phyloP scores from a whole-genome alignment of 2,888 invertebrate genomes.

The Coenonympha glycerion region DNA sequence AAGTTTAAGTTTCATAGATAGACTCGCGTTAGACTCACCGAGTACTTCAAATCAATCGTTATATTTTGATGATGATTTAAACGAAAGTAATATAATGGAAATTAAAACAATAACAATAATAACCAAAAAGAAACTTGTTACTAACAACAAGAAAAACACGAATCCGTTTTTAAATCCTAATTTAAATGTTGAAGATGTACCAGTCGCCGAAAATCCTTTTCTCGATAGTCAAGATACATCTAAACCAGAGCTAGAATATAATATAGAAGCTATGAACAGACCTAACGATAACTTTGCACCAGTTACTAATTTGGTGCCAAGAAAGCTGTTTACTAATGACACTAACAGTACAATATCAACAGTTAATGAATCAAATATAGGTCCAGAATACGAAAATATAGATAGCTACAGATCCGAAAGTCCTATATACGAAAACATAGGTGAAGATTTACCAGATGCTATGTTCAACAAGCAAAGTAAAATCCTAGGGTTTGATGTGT shows the following conservation, averaged over 20 bases:
- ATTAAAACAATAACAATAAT: slow-evolving; percentile 71
- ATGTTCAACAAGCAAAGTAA: slow-evolving; percentile 66
- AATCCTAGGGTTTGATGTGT: slow-evolving; percentile 66
- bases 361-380: slow-evolving; percentile 51
- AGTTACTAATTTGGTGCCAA: slow-evolving; percentile 45
- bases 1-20: slow-evolving; percentile 67
- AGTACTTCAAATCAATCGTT: slow-evolving; percentile 57
- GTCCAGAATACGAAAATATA: slow-evolving; percentile 61
- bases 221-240: slow-evolving; percentile 33
- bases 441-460: slow-evolving; percentile 41
- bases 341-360: slow-evolving; percentile 67
- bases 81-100: slow-evolving; percentile 74
- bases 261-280: slow-evolving; percentile 40
- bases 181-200: slow-evolving; percentile 35
- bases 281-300: slow-evolving; percentile 29
- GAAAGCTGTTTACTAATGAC: slow-evolving; percentile 56
- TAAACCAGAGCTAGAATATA: slow-evolving; percentile 52
- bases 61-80: slow-evolving; percentile 67
- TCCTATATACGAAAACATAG: slow-evolving; percentile 61
- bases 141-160: slow-evolving; percentile 49
- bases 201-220: slow-evolving; percentile 51
- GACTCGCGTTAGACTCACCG: slow-evolving; percentile 62
- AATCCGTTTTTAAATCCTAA: slow-evolving; percentile 66
- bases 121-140: slow-evolving; percentile 56
- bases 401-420: slow-evolving; percentile 56